phyloP scores from a whole-genome alignment of 2,113 vertebrate species.

The Orthonyx spaldingii region DNA sequence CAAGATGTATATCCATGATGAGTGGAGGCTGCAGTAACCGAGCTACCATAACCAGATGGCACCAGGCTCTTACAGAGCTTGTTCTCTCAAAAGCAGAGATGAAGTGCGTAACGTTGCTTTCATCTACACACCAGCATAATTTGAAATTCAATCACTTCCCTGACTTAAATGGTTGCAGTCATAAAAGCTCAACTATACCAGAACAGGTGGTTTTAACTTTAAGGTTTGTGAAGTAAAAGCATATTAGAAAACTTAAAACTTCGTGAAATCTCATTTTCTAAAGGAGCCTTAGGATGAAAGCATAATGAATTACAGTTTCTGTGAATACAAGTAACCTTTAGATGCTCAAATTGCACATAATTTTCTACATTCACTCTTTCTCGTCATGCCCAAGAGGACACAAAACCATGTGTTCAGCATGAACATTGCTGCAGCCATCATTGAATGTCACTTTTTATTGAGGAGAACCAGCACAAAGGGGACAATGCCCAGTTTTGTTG shows the following conservation, averaged over 20 bases:
- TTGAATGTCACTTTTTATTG: fast-evolving
- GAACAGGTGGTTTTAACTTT: not conserved
- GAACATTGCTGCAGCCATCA: not conserved
- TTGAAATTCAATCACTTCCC: not conserved
- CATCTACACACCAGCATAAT: not conserved
- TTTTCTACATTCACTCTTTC: not conserved
- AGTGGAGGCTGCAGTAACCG: not conserved
- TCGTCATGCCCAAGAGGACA: not conserved
- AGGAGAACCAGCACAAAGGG: not conserved
- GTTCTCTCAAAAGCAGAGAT: not conserved
- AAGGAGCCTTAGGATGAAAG: not conserved
- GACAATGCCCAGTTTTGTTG: too few species aligned
- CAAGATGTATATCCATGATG: fast-evolving
- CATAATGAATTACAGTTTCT: fast-evolving
- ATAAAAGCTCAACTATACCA: not conserved
- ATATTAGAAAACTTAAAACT: not conserved
- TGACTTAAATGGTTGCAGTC: not conserved
- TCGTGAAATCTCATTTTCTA: not conserved
- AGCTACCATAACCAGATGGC: not conserved
- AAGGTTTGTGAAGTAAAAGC: not conserved
- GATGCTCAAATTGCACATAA: not conserved
- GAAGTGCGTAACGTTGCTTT: fast-evolving
- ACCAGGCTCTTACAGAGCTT: not conserved
- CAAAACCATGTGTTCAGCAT: fast-evolving
- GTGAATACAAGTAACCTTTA: not conserved